Evolutionary conservation across 1,140 invertebrate genomes (phyloP), one percentile per base, ranked within the genome.

Genomic region (Aphaenogaster floridana): DNA sequence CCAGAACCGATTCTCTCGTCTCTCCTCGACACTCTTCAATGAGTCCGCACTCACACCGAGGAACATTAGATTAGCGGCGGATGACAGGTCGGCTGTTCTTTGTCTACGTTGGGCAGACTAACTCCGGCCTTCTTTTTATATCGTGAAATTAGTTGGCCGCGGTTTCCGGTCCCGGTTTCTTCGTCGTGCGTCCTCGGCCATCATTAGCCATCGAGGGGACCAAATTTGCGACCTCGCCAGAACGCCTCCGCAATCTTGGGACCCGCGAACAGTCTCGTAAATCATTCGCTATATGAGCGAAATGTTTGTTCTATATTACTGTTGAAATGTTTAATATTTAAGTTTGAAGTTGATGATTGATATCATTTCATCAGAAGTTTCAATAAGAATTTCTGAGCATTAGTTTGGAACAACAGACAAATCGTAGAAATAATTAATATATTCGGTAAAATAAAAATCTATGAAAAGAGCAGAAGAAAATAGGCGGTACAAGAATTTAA

Each of bases 91-190:
- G 92, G 92, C 92, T 86, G 91, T 92, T 93, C 93, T 94, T 93
- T 93, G 93, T 93, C 93, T 94, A 92, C 91, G 83, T 89, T 89
- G 91, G 87, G 68, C 54, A 39, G 48, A 17, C 87, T 89, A 80
- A 87, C 91, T 86, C 89, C 93, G 91, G 92, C 91, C 91, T 89
- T 91, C 88, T 93, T 93, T 93, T 94, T 94, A 93, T 92, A 93
- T 92, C 88, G 91, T 91, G 87, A 94, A 94, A 94, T 94, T 94
- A 94, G 94, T 94, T 94, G 93, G 90, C 71, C 90, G 92, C 91
- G 93, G 92, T 94, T 94, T 94, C 94, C 94, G 94, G 93, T 93
- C 92, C 87, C 89, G 88, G 88, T 92, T 89, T 89, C 87, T 77
- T 86, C 52, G 72, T 77, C 78, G 36, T 83, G 83, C 80, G 85